Conservation (phyloP, 2,888 invertebrate genomes). For the Odontothrips loti region DNA sequence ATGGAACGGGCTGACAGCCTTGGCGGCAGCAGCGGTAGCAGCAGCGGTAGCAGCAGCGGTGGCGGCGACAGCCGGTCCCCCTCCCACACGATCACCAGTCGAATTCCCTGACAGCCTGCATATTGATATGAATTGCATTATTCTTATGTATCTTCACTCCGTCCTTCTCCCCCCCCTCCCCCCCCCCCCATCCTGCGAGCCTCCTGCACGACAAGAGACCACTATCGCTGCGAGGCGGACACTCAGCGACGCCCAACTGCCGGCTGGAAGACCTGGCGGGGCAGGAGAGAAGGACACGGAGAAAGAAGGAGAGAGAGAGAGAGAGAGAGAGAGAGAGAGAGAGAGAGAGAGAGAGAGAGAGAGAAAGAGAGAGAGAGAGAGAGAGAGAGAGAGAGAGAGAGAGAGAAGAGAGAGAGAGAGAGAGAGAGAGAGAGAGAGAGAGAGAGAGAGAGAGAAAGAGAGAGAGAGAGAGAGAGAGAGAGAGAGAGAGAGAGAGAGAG, state of each 20-base stretch:
- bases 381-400: background rate
- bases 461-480: background rate
- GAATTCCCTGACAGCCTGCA: background rate
- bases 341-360: background rate
- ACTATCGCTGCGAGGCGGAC: background rate
- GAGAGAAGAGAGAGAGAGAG: background rate
- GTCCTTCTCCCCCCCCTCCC: background rate
- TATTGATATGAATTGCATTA: constrained; percentile 21
- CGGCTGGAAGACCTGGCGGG: background rate
- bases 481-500: background rate
- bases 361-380: background rate
- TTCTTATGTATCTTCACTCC: background rate
- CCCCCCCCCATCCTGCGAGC: background rate
- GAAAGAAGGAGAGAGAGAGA: no score
- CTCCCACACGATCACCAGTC: background rate
- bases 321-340: background rate
- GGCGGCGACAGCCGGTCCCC: background rate
- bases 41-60: background rate
- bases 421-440: background rate
- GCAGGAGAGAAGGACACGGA: no score
- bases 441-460: background rate
- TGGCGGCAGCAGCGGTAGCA: background rate
- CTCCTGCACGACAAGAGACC: background rate
- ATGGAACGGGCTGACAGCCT: background rate
- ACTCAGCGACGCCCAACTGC: background rate